Conservation (phyloP, 2,113 vertebrate species). For the Takifugu bimaculatus region DNA sequence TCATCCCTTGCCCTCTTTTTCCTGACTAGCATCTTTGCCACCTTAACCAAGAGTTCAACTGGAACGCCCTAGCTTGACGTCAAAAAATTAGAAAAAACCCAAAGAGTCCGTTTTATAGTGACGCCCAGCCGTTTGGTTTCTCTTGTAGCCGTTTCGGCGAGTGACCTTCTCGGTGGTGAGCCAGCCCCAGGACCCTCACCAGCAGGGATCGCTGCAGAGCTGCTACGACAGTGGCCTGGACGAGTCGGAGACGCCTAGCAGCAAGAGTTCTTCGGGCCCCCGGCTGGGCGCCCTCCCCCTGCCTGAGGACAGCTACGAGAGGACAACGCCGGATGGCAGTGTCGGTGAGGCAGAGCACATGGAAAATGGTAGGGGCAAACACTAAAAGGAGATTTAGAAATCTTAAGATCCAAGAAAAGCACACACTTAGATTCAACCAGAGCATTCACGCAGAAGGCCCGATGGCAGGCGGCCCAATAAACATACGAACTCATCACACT, state of each 20-base stretch:
- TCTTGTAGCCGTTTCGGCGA: constrained; percentile 99
- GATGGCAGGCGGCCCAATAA: constrained; percentile 10
- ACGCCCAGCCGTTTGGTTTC: constrained; percentile 93
- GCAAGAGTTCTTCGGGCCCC: constrained; percentile 99
- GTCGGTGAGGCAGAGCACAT: constrained; percentile 99
- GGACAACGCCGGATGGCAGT: constrained; percentile 99
- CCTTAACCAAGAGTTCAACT: constrained; percentile 18
- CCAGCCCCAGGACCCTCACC: constrained; percentile 99
- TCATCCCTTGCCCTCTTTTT: constrained; percentile 11
- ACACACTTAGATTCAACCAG: constrained; percentile 45
- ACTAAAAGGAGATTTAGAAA: constrained; percentile 69
- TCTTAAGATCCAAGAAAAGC: constrained; percentile 48
- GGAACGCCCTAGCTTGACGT: constrained; percentile 17
- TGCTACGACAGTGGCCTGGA: constrained; percentile 99
- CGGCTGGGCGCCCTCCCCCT: constrained; percentile 98
- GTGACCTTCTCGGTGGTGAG: constrained; percentile 99
- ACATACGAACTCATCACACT: constrained; percentile 8
- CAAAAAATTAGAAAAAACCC: constrained; percentile 23
- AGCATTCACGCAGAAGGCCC: constrained; percentile 17
- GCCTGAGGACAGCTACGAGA: constrained; percentile 99
- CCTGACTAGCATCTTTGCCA: constrained; percentile 23
- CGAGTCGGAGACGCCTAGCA: constrained; percentile 99
- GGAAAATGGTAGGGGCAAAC: constrained; percentile 99
- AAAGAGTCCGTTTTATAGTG: constrained; percentile 80
- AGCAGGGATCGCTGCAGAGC: constrained; percentile 99